phyloP scores from a whole-genome alignment of 2,797 vertebrate species.

The Acipenser oxyrinchus region DNA sequence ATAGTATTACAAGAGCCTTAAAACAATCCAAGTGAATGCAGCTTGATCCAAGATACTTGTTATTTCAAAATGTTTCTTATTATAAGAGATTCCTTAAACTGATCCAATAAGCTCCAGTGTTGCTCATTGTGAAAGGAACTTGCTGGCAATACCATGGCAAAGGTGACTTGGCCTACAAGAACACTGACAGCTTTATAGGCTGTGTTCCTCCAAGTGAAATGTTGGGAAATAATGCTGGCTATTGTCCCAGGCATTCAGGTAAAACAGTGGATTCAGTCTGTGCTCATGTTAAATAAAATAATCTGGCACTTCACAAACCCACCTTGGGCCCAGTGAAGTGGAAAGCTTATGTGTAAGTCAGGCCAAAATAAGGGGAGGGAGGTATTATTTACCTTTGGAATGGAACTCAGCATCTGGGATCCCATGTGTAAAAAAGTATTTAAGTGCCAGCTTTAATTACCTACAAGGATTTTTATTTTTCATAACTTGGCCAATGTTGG shows the following conservation, averaged over 20 bases:
- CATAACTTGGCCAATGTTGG: too few species aligned
- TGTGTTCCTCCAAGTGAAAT: slow-evolving; percentile 62
- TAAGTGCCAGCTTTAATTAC: too few species aligned
- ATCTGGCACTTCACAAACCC: slow-evolving; percentile 62
- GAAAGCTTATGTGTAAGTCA: slow-evolving; percentile 54
- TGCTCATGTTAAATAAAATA: slow-evolving; percentile 77
- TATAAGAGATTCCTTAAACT: slow-evolving; percentile 21
- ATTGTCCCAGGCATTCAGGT: slow-evolving; percentile 78
- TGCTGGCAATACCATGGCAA: slow-evolving; percentile 57
- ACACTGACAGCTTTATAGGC: slow-evolving; percentile 79
- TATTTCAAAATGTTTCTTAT: slow-evolving; percentile 29
- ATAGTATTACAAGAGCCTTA: background rate
- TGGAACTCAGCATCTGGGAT: too few species aligned
- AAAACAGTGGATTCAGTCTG: slow-evolving; percentile 63
- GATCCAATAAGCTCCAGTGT: slow-evolving; percentile 25
- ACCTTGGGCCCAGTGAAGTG: slow-evolving; percentile 61
- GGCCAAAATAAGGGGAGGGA: slow-evolving; percentile 23
- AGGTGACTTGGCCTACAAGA: slow-evolving; percentile 75
- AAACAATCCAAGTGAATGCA: background rate
- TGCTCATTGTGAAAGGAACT: slow-evolving; percentile 51
- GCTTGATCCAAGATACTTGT: slow-evolving; percentile 7
- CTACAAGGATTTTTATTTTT: too few species aligned
- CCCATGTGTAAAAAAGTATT: too few species aligned
- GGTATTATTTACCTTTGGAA: slow-evolving; percentile 41
- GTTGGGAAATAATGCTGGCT: slow-evolving; percentile 74